A percentile compares a stretch with the other conserved stretches of the same genome.
Conservation (phyloP, 2,113 vertebrate genomes). For the Columba janthina region DNA sequence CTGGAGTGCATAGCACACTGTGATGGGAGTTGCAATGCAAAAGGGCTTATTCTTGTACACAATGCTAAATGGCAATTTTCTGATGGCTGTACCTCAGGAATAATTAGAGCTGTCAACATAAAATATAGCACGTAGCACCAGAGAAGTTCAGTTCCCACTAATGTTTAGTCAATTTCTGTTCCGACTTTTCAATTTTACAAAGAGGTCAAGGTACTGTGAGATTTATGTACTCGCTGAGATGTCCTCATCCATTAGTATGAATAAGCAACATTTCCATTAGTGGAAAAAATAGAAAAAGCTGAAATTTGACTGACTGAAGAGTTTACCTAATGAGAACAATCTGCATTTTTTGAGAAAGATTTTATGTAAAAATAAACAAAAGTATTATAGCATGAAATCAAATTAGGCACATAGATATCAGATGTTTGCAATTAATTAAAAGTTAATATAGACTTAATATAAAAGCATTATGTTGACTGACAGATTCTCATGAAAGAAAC, state of each 20-base stretch:
- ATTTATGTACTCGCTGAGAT: background rate
- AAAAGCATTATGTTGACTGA: background rate
- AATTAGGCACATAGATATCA: background rate
- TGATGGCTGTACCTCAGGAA: background rate
- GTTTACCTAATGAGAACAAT: background rate
- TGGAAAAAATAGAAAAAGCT: background rate
- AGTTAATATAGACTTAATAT: background rate
- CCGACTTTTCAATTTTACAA: background rate
- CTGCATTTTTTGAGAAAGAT: background rate
- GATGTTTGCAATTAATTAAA: background rate
- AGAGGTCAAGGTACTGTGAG: background rate
- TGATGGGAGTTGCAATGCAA: background rate
- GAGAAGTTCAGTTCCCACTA: background rate
- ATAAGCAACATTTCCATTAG: background rate
- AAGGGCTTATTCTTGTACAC: background rate
- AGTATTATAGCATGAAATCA: background rate
- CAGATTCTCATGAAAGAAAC: background rate
- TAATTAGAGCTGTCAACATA: constrained; percentile 14
- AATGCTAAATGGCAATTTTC: background rate
- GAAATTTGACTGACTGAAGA: background rate
- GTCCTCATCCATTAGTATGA: background rate
- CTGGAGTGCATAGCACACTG: background rate
- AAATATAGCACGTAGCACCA: background rate
- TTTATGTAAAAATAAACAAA: background rate
- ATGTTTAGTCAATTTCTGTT: constrained; percentile 22